Evolutionary conservation across 1,140 invertebrate species (phyloP).

Genomic region (Lethocerus indicus): DNA sequence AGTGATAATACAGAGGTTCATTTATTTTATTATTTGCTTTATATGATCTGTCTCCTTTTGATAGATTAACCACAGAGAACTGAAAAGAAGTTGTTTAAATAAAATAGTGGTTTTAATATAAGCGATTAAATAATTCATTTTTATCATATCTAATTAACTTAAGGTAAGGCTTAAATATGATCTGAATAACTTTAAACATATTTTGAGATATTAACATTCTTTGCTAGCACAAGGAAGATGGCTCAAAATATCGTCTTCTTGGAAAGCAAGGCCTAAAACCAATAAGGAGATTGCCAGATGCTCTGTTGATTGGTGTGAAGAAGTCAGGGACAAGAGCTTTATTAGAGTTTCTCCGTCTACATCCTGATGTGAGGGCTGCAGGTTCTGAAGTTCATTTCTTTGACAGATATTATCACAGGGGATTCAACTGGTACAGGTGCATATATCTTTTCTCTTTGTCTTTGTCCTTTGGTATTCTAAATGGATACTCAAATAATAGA

Average conservation of each 20-base stretch:
- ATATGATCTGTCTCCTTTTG: no score
- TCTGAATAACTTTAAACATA: not conserved
- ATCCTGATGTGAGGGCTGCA: conserved; percentile 70
- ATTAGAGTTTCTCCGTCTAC: conserved; percentile 66
- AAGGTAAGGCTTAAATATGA: not conserved
- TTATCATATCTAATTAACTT: not conserved
- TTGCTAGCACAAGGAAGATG: no score
- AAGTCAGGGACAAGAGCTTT: conserved; percentile 79
- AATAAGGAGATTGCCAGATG: conserved; percentile 56
- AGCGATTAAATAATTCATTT: not conserved
- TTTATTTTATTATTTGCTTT: not conserved
- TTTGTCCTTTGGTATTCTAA: no score
- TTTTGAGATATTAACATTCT: no score
- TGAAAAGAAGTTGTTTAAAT: no score
- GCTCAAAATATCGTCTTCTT: conserved; percentile 46
- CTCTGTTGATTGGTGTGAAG: conserved; percentile 80
- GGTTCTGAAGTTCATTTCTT: conserved; percentile 82
- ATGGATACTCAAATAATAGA: no score
- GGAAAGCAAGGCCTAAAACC: conserved; percentile 41
- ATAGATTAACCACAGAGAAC: no score
- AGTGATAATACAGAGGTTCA: not conserved
- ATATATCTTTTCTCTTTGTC: no score
- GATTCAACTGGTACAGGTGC: conserved; percentile 76
- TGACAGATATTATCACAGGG: conserved; percentile 68
- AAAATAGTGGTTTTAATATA: not conserved